Base-by-base conservation (phyloP, 2,113 vertebrate species). In the Mola mola region DNA sequence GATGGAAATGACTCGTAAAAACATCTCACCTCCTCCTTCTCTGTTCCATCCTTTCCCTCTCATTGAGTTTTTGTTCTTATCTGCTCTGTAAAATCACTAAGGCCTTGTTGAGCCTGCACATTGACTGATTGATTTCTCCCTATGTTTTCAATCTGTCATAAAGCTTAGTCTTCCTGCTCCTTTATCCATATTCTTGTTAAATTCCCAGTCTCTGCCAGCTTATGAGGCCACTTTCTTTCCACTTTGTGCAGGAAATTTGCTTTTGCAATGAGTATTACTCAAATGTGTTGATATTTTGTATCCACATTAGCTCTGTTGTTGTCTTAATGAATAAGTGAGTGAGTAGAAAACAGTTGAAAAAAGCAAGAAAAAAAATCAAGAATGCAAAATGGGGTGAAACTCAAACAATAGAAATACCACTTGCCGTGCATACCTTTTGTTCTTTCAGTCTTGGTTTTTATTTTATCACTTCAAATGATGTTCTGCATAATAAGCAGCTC, bases 111-210 rank as follows among this genome's bases (percentile, higher is more conserved):
- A 67, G 66, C 66, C 41, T 62, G 66, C 66, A 46, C 49, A 60
- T 22, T 42, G 56, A 19, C 62, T 51, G 76, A 86, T 83, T 80
- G 77, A 84, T 87, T 86, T 81, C 74, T 65, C 51, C 71, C 58
- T 81, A 72, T 69, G 61, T 75, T 85, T 83, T 81, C 71, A 70
- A 71, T 88, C 66, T 75, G 78, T 68, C 71, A 57, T 79, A 77
- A 75, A 71, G 61, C 77, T 66, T 65, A 49, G 56, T 16, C 17
- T 56, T 47, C 13, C 53, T 50, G 66, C 55, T 60, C 51, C 51
- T 40, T 58, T n/a, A 75, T 82, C 73, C 65, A 66, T 70, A 58
- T 9, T 52, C 58, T 53, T 56, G 64, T 80, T 77, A 49, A 70
- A 61, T 70, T 68, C 38, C 44, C 37, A 61, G 52, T 70, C 41